Evolutionary conservation across 2,113 vertebrate genomes (phyloP).

Genomic region (Corythornis madagascariensis): DNA sequence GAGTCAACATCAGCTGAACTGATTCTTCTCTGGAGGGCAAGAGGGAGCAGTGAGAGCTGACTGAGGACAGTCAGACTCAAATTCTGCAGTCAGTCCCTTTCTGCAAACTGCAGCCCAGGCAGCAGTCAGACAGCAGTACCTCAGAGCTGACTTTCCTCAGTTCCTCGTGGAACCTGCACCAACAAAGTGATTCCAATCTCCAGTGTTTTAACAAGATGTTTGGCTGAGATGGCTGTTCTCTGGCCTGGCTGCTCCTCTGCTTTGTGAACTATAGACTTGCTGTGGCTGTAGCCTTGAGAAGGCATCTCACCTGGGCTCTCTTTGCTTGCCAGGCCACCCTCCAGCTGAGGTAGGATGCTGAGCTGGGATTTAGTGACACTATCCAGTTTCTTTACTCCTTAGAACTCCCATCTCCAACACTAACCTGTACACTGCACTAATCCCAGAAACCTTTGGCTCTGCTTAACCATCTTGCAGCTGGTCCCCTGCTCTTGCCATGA

Average conservation of each 20-base stretch:
- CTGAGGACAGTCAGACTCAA: background rate
- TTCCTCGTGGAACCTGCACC: background rate
- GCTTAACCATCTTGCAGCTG: accelerated
- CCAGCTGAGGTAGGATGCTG: background rate
- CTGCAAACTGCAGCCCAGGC: background rate
- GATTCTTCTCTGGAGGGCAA: background rate
- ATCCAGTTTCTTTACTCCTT: background rate
- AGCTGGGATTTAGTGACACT: background rate
- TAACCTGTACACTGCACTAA: accelerated
- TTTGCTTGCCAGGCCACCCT: background rate
- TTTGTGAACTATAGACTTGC: background rate
- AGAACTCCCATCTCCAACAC: background rate
- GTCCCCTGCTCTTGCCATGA: background rate
- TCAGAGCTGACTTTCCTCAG: background rate
- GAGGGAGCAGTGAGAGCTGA: background rate
- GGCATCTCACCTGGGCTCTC: background rate
- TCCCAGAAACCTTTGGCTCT: background rate
- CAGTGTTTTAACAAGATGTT: background rate
- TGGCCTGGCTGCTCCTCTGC: background rate
- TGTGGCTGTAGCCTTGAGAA: background rate
- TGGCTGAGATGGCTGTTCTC: background rate
- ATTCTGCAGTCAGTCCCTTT: background rate
- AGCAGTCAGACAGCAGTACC: background rate
- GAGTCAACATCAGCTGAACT: background rate
- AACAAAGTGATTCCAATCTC: background rate